Evolutionary conservation across 2,888 invertebrate species (phyloP), one percentile per base, ranked within the genome.

Genomic region (Ophonus ardosiacus): DNA sequence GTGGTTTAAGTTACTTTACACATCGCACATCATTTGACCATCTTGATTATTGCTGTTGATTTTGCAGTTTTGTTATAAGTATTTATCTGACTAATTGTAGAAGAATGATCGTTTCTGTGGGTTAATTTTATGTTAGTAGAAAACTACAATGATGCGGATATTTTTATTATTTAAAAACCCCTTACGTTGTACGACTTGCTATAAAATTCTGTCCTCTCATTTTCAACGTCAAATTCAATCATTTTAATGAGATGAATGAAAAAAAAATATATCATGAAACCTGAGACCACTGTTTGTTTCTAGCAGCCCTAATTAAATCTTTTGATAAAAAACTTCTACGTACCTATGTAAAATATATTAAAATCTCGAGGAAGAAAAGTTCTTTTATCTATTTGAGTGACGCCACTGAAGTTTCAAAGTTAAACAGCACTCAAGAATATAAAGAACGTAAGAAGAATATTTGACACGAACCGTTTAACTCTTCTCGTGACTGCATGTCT

Each of bases 381-480:
- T 63, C 63, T 63, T 24, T 63, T 63, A 24, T 63, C 63, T 24
- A 21, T 61, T 18, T 17, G 18, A 15, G 15, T 17, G 59, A 17
- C 59, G 63, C 63, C 63, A 24, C 8, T 63, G 63, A 61, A 61
- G 59, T 61, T 61, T 4, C 21, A 63, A 63, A 63, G 63, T 63
- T 63, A 63, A 63, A 63, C 24, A 63, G 17, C 13, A 24, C 24
- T 63, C 61, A 61, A 18, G 63, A 63, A 24, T 24, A 24, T 63
- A 63, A 63, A 63, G 63, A 63, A 63, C 63, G 21, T 61, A 61
- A 61, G 59, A 61, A 61, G 59, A 17, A 61, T 61, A 61, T 63
- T 63, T 63, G 24, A 63, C 63, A 63, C 63, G 63, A 63, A 63
- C 63, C 24, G 63, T 63, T 63, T 24, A 63, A 63, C 63, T 63